Evolutionary conservation across 2,797 vertebrate species (phyloP).

Genomic region (Darevskia mixta): DNA sequence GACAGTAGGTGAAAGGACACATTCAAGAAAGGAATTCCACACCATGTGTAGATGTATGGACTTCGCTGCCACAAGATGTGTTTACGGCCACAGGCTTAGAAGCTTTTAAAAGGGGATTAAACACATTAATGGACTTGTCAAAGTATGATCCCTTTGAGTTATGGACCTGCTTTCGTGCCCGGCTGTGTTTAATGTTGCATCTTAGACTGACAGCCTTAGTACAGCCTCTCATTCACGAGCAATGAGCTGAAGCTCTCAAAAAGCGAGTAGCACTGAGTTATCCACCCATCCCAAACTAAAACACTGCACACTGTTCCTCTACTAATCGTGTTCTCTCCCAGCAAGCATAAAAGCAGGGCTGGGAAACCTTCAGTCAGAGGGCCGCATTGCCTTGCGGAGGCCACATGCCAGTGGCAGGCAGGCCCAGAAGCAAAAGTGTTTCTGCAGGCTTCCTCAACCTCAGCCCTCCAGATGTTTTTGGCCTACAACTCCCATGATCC

Average conservation of each 20-base stretch:
- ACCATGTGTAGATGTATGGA: background rate
- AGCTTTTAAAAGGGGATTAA: background rate
- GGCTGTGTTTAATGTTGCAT: background rate
- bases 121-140: background rate
- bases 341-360: background rate
- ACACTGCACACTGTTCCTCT: background rate
- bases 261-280: background rate
- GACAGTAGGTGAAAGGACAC: background rate
- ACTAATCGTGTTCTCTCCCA: background rate
- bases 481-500: too few species aligned
- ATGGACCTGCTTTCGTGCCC: background rate
- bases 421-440: too few species aligned
- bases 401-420: too few species aligned
- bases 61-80: background rate
- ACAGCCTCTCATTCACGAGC: background rate
- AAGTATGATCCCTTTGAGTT: background rate
- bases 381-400: too few species aligned
- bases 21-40: background rate
- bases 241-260: background rate
- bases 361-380: background rate
- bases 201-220: background rate
- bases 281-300: background rate
- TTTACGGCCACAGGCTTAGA: background rate
- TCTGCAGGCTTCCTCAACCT: too few species aligned
- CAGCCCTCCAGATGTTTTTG: too few species aligned